Evolutionary conservation across 2,113 vertebrate genomes (phyloP).

Genomic region (Sminthopsis crassicaudata): DNA sequence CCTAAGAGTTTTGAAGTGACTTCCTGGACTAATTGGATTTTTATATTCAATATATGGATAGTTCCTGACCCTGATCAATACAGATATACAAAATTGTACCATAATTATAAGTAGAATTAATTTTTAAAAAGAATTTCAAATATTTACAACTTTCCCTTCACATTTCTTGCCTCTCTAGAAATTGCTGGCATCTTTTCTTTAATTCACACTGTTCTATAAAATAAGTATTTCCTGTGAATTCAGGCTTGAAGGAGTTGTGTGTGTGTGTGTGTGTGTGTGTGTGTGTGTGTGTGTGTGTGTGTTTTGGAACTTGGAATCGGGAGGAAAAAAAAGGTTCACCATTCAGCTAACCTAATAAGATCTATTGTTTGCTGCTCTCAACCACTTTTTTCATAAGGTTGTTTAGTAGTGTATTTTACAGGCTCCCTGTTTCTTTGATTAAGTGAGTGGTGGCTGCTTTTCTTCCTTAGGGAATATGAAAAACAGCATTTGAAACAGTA

Average conservation of each 20-base stretch:
- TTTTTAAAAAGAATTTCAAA: background rate
- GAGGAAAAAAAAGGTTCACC: background rate
- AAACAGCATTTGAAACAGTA: conserved; percentile 46
- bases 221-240: too few relatives aligned
- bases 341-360: conserved; percentile 21
- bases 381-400: background rate
- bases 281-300: background rate
- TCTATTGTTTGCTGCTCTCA: background rate
- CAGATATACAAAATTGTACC: background rate
- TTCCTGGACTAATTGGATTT: background rate
- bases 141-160: background rate
- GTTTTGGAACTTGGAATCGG: conserved; percentile 34
- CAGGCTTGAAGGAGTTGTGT: background rate
- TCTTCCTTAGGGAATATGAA: conserved; percentile 27
- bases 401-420: conserved; percentile 37
- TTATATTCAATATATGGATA: background rate
- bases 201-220: background rate
- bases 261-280: background rate
- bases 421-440: conserved; percentile 53
- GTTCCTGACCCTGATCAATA: background rate
- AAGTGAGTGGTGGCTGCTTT: conserved; percentile 42
- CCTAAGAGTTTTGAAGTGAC: background rate
- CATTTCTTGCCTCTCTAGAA: background rate
- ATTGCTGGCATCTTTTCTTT: background rate
- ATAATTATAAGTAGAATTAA: background rate